These are phyloP conservation scores for Myiozetetes cayanensis DNA, from an alignment of 2,113 vertebrate species.

Conservation along the genomic window DNA sequence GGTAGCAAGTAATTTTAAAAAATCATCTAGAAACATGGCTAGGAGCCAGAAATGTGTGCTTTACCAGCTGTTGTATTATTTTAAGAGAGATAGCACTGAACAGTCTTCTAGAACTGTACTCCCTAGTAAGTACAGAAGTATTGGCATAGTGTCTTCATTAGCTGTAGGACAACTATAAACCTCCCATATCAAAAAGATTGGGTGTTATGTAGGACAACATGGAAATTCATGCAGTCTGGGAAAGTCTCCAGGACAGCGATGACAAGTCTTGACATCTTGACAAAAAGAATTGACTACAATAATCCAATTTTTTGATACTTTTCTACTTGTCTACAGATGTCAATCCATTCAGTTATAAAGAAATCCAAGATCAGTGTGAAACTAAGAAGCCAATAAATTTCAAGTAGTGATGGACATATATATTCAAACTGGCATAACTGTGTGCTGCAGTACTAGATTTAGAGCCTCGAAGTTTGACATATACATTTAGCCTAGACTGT, in stretches of 20 bases:
- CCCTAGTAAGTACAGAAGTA: neutral
- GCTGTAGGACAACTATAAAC: neutral
- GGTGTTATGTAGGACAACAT: neutral
- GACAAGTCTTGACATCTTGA: neutral
- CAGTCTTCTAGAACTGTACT: neutral
- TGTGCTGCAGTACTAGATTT: neutral
- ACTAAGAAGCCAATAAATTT: neutral
- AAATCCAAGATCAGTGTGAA: neutral
- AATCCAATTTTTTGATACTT: neutral
- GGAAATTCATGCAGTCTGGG: neutral
- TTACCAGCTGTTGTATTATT: neutral
- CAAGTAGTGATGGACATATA: neutral
- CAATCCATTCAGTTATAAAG: neutral
- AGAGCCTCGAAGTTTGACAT: neutral
- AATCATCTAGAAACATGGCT: neutral
- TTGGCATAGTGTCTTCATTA: neutral
- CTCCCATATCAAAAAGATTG: accelerated
- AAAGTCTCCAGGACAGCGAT: neutral
- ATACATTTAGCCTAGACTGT: neutral
- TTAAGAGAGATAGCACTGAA: neutral
- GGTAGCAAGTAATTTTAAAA: neutral
- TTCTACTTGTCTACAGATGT: neutral
- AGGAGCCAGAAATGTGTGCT: neutral
- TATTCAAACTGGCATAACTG: neutral
- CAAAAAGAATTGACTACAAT: neutral